A percentile compares a stretch with the other conserved stretches of the same genome.
Evolutionary conservation across 1,140 invertebrate genomes (phyloP).

Genomic region (Euwallacea similis): DNA sequence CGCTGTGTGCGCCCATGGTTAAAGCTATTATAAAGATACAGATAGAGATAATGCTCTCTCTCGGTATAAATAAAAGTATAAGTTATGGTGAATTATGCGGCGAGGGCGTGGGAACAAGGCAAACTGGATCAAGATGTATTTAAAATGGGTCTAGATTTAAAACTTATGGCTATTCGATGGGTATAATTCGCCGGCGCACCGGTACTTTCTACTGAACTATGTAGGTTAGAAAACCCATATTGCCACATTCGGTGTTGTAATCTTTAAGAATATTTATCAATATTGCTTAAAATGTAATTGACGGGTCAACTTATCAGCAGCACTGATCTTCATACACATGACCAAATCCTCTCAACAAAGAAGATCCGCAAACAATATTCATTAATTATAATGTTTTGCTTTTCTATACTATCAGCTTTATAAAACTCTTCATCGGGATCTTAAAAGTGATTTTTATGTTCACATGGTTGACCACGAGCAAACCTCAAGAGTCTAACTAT

Average conservation of each 20-base stretch:
- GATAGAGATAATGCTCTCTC: conserved; percentile 35
- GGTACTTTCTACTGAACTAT: conserved; percentile 50
- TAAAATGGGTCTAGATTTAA: conserved; percentile 40
- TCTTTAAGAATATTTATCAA: conserved; percentile 17
- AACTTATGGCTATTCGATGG: conserved; percentile 36
- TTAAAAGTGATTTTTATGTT: background rate
- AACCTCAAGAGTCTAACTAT: background rate
- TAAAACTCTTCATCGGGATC: no score
- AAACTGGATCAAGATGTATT: conserved; percentile 43
- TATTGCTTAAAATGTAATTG: conserved; percentile 10
- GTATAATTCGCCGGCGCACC: conserved; percentile 37
- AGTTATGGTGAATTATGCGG: conserved; percentile 38
- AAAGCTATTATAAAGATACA: conserved; percentile 35
- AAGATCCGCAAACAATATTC: no score
- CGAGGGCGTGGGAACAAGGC: conserved; percentile 40
- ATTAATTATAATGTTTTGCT: no score
- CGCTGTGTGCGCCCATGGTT: conserved; percentile 28
- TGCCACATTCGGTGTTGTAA: conserved; percentile 19
- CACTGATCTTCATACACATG: no score
- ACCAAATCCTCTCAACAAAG: no score
- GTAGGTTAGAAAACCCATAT: conserved; percentile 49
- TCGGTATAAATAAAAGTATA: conserved; percentile 36
- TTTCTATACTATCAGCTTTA: no score
- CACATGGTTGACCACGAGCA: background rate
- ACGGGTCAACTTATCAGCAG: no score